Evolutionary conservation across 1,140 invertebrate genomes (phyloP).

Genomic region (Drosophila mayri): DNA sequence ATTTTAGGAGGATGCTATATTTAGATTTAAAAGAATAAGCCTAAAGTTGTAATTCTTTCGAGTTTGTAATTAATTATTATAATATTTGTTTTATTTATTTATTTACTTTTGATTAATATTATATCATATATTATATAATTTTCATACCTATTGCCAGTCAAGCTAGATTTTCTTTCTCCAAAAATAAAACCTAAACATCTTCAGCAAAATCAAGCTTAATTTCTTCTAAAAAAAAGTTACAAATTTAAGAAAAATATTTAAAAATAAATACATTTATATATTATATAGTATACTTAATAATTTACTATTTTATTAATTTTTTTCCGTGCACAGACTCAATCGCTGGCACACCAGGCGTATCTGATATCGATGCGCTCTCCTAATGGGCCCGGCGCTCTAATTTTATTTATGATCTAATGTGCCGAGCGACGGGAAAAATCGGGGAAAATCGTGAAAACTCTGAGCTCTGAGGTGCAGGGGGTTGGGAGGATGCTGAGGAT

Average conservation of each 20-base stretch:
- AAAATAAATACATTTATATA: no score
- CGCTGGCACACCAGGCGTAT: constrained; percentile 67
- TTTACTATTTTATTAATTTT: neutral
- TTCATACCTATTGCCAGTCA: no score
- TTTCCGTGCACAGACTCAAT: constrained; percentile 13
- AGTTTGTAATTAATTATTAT: neutral
- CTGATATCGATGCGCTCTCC: constrained; percentile 74
- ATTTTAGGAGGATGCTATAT: neutral
- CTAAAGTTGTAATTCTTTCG: neutral
- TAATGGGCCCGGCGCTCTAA: constrained; percentile 79
- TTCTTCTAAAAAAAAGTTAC: neutral
- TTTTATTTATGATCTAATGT: constrained; percentile 84
- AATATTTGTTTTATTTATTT: neutral
- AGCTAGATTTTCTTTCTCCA: neutral
- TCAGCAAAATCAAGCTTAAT: neutral
- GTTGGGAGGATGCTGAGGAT: constrained; percentile 13
- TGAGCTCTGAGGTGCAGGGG: neutral
- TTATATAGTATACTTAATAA: neutral
- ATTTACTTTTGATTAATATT: neutral
- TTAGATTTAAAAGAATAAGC: neutral
- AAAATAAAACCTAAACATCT: neutral
- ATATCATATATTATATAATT: no score
- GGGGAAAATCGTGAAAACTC: constrained; percentile 37
- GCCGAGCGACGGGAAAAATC: constrained; percentile 45
- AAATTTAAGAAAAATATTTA: neutral